These are phyloP conservation scores for Oceanites oceanicus DNA, from an alignment of 2,113 vertebrate genomes.

Conservation along the genomic window DNA sequence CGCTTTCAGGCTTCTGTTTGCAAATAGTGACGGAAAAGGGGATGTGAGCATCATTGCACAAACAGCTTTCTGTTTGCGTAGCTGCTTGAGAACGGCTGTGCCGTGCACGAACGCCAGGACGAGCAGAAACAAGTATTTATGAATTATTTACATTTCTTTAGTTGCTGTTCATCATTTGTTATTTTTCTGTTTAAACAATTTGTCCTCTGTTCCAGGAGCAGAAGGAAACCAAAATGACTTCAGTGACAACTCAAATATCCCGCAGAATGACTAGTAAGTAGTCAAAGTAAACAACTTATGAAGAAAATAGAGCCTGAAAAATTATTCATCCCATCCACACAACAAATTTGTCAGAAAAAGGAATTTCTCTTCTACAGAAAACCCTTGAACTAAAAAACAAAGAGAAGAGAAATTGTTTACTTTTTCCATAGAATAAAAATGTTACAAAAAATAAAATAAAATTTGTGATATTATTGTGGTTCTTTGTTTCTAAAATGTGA, in stretches of 20 bases:
- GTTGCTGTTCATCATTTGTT: not conserved
- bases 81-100: not conserved
- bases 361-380: not conserved
- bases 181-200: constrained; percentile 42
- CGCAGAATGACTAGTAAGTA: constrained; percentile 14
- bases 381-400: not conserved
- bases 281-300: constrained; percentile 29
- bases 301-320: not conserved
- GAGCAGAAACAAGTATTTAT: not conserved
- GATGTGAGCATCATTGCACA: not conserved
- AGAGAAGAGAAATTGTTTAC: not conserved
- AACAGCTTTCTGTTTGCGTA: not conserved
- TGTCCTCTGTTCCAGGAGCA: constrained; percentile 9
- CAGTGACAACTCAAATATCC: constrained; percentile 27
- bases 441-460: not conserved
- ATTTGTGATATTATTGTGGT: not conserved
- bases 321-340: not conserved
- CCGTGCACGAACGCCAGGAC: fast-evolving
- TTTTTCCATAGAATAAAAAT: not conserved
- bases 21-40: not conserved
- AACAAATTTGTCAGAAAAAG: not conserved
- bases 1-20: not conserved
- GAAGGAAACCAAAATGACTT: constrained; percentile 12
- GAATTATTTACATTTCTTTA: constrained; percentile 26
- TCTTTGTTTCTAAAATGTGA: not conserved